Evolutionary conservation across 2,888 invertebrate species (phyloP).

Genomic region (Neria commutata): DNA sequence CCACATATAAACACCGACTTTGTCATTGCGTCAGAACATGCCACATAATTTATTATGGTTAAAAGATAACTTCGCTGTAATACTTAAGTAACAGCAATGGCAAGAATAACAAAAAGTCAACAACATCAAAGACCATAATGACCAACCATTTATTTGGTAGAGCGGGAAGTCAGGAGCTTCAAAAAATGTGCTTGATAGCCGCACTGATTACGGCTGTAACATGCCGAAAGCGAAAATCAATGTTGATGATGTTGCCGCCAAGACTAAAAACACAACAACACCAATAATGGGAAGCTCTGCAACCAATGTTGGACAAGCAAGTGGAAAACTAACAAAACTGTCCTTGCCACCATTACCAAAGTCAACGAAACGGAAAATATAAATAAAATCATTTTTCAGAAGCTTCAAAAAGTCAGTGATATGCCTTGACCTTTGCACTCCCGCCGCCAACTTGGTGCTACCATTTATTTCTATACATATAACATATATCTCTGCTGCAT

Average conservation of each 20-base stretch:
- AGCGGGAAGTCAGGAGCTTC: too few relatives aligned
- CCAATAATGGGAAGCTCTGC: slow-evolving; percentile 25
- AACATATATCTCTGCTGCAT: too few relatives aligned
- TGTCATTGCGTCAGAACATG: too few relatives aligned
- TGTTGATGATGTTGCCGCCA: slow-evolving; percentile 44
- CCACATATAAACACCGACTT: too few relatives aligned
- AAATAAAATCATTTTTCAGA: slow-evolving; percentile 53
- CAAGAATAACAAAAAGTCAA: slow-evolving; percentile 6
- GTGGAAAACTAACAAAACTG: slow-evolving; percentile 31
- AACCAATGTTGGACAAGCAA: background rate
- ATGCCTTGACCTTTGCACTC: too few relatives aligned
- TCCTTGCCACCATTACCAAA: slow-evolving; percentile 38
- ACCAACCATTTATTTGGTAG: slow-evolving; percentile 44
- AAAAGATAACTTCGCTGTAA: background rate
- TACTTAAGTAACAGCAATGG: slow-evolving; percentile 8
- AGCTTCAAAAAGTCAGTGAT: slow-evolving; percentile 21
- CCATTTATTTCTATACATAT: too few relatives aligned
- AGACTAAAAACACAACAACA: background rate
- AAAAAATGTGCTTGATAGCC: too few relatives aligned
- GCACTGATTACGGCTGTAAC: too few relatives aligned
- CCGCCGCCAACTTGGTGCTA: too few relatives aligned
- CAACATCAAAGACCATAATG: slow-evolving; percentile 41
- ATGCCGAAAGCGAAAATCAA: slow-evolving; percentile 43
- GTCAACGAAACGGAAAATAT: slow-evolving; percentile 53
- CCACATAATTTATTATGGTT: background rate